Evolutionary conservation across 2,888 invertebrate species (phyloP), one percentile per base, ranked within the genome.

Genomic region (Galeopsomyia nigrocyanea): DNA sequence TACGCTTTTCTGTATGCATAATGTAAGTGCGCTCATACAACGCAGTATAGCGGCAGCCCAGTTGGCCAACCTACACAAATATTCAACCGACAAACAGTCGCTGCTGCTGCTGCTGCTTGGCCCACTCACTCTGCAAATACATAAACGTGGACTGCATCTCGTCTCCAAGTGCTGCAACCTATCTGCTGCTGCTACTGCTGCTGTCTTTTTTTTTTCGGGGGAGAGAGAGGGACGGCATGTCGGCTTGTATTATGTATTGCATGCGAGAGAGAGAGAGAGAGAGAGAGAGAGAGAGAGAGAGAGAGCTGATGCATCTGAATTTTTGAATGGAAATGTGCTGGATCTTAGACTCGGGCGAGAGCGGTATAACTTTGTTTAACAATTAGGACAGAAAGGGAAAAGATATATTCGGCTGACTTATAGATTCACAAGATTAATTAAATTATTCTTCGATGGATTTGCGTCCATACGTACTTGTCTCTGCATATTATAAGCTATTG

Each of bases 41-140:
- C 39, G 46, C 31, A 58, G 19, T n/a, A n/a, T 56, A 26, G 26
- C 26, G 26, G 26, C 26, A 26, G 5, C 26, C 39, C 58, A 39
- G n/a, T 21, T 58, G 22, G 26, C 56, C 56, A 22, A 7, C 46
- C 46, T 2, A 63, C 49, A 46, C 69, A 69, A 69, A 63, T 69
- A 63, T 69, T 58, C 63, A 63, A 56, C 56, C 55, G 19, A 62
- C 53, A 64, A 64, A 64, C 64, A 64, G 53, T 53, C 64, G 53
- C 39, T 46, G 17, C 53, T 53, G 17, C 21, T 17, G 53, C 21
- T n/a, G 9, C 50, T 31, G 21, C 47, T 17, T 19, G 49, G 56
- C 21, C 17, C 49, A 21, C n/a, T 17, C n/a, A 7, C 53, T 68
- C 60, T 62, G 53, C 53, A 53, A 53, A 53, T 21, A 53, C 17